These are phyloP conservation scores for Chaetodon trifascialis DNA, from an alignment of 2,113 vertebrate species.

Conservation along the genomic window DNA sequence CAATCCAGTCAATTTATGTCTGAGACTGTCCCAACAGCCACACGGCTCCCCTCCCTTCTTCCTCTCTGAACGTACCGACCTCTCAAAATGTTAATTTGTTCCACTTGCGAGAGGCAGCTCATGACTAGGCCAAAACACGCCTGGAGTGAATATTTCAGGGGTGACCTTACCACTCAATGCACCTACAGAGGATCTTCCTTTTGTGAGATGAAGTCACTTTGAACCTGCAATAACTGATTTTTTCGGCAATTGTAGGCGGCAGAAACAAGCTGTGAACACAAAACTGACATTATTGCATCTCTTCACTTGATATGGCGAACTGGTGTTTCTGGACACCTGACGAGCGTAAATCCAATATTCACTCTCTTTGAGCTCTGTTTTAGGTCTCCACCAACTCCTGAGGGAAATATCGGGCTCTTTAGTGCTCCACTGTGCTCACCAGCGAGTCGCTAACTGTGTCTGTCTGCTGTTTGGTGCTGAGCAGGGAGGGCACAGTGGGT, in stretches of 20 bases:
- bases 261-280: not conserved
- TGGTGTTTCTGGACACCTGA: not conserved
- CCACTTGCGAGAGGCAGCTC: constrained; percentile 17
- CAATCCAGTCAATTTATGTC: constrained; percentile 60
- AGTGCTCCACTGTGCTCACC: not conserved
- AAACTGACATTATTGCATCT: not conserved
- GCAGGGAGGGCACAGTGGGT: not conserved
- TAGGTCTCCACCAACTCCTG: not conserved
- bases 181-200: not conserved
- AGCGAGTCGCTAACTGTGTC: not conserved
- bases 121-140: constrained; percentile 41
- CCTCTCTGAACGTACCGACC: constrained; percentile 31
- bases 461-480: not conserved
- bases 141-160: constrained; percentile 15
- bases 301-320: not conserved
- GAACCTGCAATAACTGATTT: not conserved
- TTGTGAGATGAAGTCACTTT: not conserved
- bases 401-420: not conserved
- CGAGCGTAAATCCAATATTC: not conserved
- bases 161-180: constrained; percentile 2
- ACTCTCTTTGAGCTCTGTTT: not conserved
- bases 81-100: constrained; percentile 65
- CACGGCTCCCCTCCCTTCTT: constrained; percentile 2
- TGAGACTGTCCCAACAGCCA: constrained; percentile 31
- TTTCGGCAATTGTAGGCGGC: not conserved